Evolutionary conservation across 1,140 invertebrate species (phyloP), one percentile per base, ranked within the genome.

Genomic region (Eciton burchellii): DNA sequence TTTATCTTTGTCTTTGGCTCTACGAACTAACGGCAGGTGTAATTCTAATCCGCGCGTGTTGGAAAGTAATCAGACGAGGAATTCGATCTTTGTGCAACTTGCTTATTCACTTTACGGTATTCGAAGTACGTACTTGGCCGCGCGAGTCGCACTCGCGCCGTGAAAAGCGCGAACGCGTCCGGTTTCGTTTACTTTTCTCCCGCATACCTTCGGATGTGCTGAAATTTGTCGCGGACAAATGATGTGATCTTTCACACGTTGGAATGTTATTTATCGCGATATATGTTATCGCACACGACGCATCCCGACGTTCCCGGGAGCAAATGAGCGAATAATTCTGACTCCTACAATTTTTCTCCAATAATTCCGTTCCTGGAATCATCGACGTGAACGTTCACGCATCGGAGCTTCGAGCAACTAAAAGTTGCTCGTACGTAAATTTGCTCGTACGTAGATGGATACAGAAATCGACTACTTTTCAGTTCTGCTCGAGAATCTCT

Each of bases 31-130:
- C 73, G 68, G 24, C 21, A 47, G 59, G 41, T 49, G 62, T 86
- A 86, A 86, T 84, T 81, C 60, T 49, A 68, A 54, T 68, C 52
- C 72, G 45, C 26, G 5, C 56, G 52, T 57, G n/a, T 66, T 85
- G 70, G 70, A 85, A 86, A 85, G 85, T 82, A 86, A 86, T 74
- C 76, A 82, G 62, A 49, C 49, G 77, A 45, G 85, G 84, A 85
- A 86, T 86, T 70, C 71, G 71, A 85, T 82, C 63, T 77, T 35
- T 24, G 74, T 24, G 52, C 63, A 84, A 86, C 85, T 84, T 52
- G 84, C 71, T 85, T 85, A 65, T 65, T 82, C 77, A 86, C 71
- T 86, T 86, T 86, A 86, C 85, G 85, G 85, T 86, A 86, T 70
- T 72, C 62, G 45, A 43, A 66, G n/a, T 85, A 72, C 79, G 62